Conservation (phyloP, 2,888 invertebrate species). For the Dryomyza anilis region DNA sequence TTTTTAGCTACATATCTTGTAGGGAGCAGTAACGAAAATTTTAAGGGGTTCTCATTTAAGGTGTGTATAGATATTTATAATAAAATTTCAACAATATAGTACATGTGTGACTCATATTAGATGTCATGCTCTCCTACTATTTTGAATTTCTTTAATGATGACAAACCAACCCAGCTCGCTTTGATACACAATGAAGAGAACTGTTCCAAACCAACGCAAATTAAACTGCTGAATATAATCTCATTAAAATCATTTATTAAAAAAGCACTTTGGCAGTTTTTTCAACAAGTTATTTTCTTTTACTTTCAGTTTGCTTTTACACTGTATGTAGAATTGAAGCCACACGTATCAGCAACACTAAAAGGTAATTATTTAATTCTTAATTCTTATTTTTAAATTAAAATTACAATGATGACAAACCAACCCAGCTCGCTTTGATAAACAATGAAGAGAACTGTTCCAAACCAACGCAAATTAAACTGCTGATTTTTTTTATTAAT, state of each 20-base stretch:
- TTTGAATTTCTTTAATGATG: slow-evolving; percentile 38
- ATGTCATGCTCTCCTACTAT: too few species aligned
- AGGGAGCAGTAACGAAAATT: too few species aligned
- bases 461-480: slow-evolving; percentile 39
- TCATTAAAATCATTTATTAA: too few species aligned
- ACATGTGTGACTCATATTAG: too few species aligned
- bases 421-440: slow-evolving; percentile 52
- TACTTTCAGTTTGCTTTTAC: too few species aligned
- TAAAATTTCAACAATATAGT: too few species aligned
- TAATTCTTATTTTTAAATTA: background rate
- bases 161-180: slow-evolving; percentile 50
- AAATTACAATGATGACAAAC: background rate
- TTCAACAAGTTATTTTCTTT: too few species aligned
- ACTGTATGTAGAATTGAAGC: too few species aligned
- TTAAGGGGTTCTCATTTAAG: background rate
- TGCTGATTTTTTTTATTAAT: slow-evolving; percentile 25
- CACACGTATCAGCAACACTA: background rate
- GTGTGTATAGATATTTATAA: background rate
- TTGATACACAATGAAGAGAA: slow-evolving; percentile 49
- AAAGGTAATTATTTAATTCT: background rate
- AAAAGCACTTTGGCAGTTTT: too few species aligned
- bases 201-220: slow-evolving; percentile 43
- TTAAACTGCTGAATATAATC: slow-evolving; percentile 33
- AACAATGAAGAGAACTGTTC: slow-evolving; percentile 47
- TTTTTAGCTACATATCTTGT: too few species aligned